These are phyloP conservation scores for Myrmecophaga tridactyla DNA, from an alignment of 2,113 vertebrate species.

Conservation along the genomic window DNA sequence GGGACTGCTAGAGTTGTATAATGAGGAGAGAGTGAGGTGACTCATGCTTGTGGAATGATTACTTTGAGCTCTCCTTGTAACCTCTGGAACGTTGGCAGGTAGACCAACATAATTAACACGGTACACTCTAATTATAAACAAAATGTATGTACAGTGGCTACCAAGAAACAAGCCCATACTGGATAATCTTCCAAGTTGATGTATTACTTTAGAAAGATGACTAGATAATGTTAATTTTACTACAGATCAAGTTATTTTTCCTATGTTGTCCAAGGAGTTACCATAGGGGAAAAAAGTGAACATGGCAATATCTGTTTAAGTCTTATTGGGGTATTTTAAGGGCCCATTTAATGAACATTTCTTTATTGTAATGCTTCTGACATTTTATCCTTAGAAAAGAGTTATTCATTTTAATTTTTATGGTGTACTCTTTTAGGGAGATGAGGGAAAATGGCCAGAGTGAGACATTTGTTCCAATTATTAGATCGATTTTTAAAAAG, in stretches of 20 bases:
- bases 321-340: background rate
- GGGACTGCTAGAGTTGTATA: background rate
- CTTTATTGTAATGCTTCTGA: conserved; percentile 15
- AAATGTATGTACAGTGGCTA: background rate
- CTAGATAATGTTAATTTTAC: conserved; percentile 19
- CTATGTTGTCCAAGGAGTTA: conserved; percentile 6
- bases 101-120: conserved; percentile 47
- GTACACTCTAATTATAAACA: conserved; percentile 58
- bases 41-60: conserved; percentile 51
- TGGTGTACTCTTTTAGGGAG: background rate
- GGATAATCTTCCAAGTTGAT: conserved; percentile 27
- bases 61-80: conserved; percentile 37
- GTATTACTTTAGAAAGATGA: conserved; percentile 41
- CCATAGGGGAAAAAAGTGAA: background rate
- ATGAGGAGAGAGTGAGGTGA: conserved; percentile 20
- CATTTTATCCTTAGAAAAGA: background rate
- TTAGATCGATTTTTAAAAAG: conserved; percentile 51
- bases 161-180: conserved; percentile 6
- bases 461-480: background rate
- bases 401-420: conserved; percentile 30
- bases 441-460: background rate
- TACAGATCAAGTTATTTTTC: conserved; percentile 49
- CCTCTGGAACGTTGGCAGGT: conserved; percentile 22
- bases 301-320: background rate
- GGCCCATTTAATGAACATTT: background rate